Evolutionary conservation across 2,113 vertebrate genomes (phyloP), one percentile per base, ranked within the genome.

Genomic region (Sinocyclocheilus anshuiensis): DNA sequence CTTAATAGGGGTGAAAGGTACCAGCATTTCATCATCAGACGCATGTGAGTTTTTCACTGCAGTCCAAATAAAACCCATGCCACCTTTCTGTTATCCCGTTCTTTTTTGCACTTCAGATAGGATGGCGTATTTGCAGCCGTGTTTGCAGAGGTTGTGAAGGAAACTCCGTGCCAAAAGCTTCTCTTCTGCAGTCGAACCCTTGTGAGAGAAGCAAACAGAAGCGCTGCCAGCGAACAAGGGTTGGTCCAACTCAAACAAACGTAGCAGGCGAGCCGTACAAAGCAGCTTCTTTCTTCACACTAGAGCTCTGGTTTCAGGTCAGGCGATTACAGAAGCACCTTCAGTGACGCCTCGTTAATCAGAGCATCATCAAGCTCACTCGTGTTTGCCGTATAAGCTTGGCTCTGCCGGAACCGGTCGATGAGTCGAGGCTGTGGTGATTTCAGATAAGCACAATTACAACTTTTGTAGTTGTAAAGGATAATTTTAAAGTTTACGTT

Each of bases 191-290:
- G 77, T 80, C 55, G 5, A 36, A n/a, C 53, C 12, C 55, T 61
- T 63, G 78, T 63, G 78, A 63, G 78, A 42, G 78, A 81, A 29
- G 79, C n/a, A 71, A 53, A 82, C 42, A 82, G 18, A 82, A 50
- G 16, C 8, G 2, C 42, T 81, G 61, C 79, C 61, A 80, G 42
- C 1, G 63, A 82, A 69, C 61, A 13, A 82, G 63, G 13, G 61
- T 69, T 69, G 24, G 24, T 53, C 80, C 80, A 82, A 82, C 9
- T 82, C 80, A 82, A 82, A 82, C 80, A 82, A 71, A 82, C 80
- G 1, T 16, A 22, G 24, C 22, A 77, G 55, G 11, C 39, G 45
- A 67, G 61, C 24, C 39, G 8, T 29, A 65, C 79, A 65, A 67
- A 81, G 79, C 59, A 2, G 15, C 61, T 18, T 67, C n/a, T 65